phyloP scores from a whole-genome alignment of 2,888 invertebrate genomes.

The Subacronicta megacephala region DNA sequence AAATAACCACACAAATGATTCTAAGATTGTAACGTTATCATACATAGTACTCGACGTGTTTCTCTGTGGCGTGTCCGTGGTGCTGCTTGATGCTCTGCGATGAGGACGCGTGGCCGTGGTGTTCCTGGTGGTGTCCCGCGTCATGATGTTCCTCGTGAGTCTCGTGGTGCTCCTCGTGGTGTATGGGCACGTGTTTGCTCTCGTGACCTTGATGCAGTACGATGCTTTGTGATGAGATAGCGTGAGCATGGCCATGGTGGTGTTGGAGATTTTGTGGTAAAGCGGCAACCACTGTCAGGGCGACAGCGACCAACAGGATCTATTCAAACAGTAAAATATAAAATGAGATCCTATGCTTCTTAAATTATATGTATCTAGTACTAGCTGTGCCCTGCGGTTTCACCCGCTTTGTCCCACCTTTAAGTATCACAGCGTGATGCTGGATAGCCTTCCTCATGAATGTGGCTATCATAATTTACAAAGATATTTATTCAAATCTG shows the following conservation, averaged over 20 bases:
- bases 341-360: too few relatives aligned
- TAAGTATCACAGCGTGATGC: too few relatives aligned
- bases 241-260: constrained; percentile 56
- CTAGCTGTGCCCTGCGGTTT: too few relatives aligned
- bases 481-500: too few relatives aligned
- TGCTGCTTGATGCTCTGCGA: constrained; percentile 52
- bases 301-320: constrained; percentile 10
- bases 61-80: constrained; percentile 15
- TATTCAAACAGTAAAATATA: neutral
- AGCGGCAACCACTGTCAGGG: constrained; percentile 40
- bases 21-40: constrained; percentile 3
- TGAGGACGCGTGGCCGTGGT: neutral
- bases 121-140: constrained; percentile 8
- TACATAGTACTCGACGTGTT: constrained; percentile 56
- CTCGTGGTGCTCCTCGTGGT: constrained; percentile 7
- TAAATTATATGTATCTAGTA: too few relatives aligned
- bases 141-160: constrained; percentile 19
- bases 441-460: too few relatives aligned
- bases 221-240: constrained; percentile 67
- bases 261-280: constrained; percentile 46
- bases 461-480: too few relatives aligned
- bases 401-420: too few relatives aligned
- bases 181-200: constrained; percentile 17
- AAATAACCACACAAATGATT: neutral
- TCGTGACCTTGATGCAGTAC: constrained; percentile 61